A percentile compares a stretch with the other conserved stretches of the same genome.
These are phyloP conservation scores for Drosophila dives DNA, from an alignment of 2,888 invertebrate genomes.

Conservation along the genomic window DNA sequence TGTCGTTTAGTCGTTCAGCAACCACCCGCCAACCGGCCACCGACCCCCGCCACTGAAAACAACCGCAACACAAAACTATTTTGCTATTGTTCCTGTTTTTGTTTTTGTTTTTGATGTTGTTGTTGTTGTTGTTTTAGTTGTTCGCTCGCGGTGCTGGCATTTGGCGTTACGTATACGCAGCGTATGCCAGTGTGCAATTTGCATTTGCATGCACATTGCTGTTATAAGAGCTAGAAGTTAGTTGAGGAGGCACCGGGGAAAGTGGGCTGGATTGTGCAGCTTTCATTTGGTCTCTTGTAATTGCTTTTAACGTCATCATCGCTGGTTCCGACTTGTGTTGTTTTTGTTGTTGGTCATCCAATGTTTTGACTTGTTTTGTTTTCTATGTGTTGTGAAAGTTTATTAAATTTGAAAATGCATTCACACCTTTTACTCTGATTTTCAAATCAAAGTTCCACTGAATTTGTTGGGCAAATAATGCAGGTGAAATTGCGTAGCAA, in stretches of 20 bases:
- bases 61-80: conserved; percentile 81
- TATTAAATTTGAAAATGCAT: conserved; percentile 58
- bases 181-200: conserved; percentile 73
- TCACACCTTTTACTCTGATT: conserved; percentile 41
- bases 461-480: conserved; percentile 12
- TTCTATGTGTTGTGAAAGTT: conserved; percentile 28
- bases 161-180: conserved; percentile 77
- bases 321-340: conserved; percentile 36
- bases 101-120: conserved; percentile 58
- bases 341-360: conserved; percentile 29
- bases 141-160: conserved; percentile 49
- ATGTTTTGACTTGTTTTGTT: conserved; percentile 25
- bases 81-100: conserved; percentile 55
- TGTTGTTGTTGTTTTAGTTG: conserved; percentile 31
- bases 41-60: conserved; percentile 67
- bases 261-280: conserved; percentile 24
- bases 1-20: conserved; percentile 43
- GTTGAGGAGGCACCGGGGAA: conserved; percentile 1
- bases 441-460: conserved; percentile 53
- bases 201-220: conserved; percentile 80
- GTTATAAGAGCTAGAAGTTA: conserved; percentile 35
- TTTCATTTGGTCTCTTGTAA: conserved; percentile 63
- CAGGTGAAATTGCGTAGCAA: conserved; percentile 7
- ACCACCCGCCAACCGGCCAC: conserved; percentile 21
- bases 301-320: conserved; percentile 80